Percentiles rank a stretch among this genome's conserved stretches.
Conservation (phyloP, 2,888 invertebrate genomes). For the Tethea ocularis region DNA sequence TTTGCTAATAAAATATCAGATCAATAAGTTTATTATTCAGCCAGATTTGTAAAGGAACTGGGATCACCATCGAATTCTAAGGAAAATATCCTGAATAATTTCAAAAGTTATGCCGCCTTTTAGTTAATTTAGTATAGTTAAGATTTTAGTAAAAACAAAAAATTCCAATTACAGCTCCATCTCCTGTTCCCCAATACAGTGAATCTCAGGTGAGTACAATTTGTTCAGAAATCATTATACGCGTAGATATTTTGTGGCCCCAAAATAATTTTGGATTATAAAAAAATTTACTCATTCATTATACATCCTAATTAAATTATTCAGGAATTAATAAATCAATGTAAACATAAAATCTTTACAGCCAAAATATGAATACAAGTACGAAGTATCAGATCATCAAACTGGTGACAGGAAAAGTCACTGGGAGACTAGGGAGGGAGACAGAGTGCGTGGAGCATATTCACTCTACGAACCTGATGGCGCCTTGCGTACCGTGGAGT, state of each 20-base stretch:
- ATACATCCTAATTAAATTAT: no score
- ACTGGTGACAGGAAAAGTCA: conserved; percentile 81
- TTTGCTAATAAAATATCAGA: no score
- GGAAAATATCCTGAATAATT: no score
- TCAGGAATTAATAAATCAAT: background rate
- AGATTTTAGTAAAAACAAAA: no score
- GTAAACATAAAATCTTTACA: conserved; percentile 28
- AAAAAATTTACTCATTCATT: no score
- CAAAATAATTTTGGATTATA: no score
- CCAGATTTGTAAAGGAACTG: no score
- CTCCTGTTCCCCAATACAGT: conserved; percentile 35
- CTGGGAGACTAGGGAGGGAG: conserved; percentile 80
- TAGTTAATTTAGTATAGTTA: no score
- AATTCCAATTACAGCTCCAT: conserved; percentile 35
- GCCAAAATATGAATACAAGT: conserved; percentile 81
- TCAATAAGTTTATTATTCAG: no score
- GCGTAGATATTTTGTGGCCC: background rate
- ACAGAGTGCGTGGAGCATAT: conserved; percentile 76
- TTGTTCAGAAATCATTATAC: no score
- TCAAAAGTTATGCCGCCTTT: no score
- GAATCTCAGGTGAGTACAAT: conserved; percentile 32
- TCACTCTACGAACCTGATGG: conserved; percentile 79
- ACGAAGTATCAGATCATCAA: conserved; percentile 79
- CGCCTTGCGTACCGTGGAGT: conserved; percentile 76
- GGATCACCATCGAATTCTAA: no score